Base-by-base conservation (phyloP, 2,113 vertebrate species). In the Thamnaconus septentrionalis region DNA sequence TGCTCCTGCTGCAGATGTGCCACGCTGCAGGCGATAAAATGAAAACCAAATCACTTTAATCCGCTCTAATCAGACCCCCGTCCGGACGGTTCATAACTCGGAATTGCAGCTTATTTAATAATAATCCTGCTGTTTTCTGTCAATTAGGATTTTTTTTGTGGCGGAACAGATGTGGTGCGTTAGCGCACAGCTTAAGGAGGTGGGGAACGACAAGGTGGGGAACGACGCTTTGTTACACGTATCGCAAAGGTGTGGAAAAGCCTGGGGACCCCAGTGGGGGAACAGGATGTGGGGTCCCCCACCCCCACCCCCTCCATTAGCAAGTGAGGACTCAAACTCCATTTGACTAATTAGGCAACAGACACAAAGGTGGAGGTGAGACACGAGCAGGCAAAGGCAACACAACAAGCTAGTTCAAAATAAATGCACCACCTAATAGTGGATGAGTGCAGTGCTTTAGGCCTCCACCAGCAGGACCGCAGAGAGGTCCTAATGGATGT, bases 291-390 rank as follows among this genome's bases (percentile, higher is more conserved):
- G 56, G 65, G 71, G 18, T 31, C 18, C 18, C 18, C 18, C 18
- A 1, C 1, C 18, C 68, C 69, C 3, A 55, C 53, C 66, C 80
- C 75, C 79, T 80, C 73, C 61, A 73, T 78, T 72, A 72, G 72
- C 42, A 56, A 69, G 85, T 71, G 66, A 79, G 70, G 50, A 73
- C 61, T 65, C 60, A 4, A n/a, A 58, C 48, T 71, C 54, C 53
- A 56, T 75, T 75, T 75, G 78, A 82, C 79, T 85, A 80, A 87
- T 80, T 80, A 78, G 74, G 67, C 62, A 58, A 62, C 73, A 75
- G 74, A 81, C 70, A 40, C 70, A 69, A 66, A 75, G 77, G 47
- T 8, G 47, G 81, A 65, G 73, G 56, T 8, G 64, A 79, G 74
- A 66, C 55, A 67, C 50, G n/a, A 45, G 59, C 18, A 61, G 45